Percentiles rank a stretch among this genome's conserved stretches.
Evolutionary conservation across 2,888 invertebrate genomes (phyloP).

Genomic region (Pycnomerus fuliginosus): DNA sequence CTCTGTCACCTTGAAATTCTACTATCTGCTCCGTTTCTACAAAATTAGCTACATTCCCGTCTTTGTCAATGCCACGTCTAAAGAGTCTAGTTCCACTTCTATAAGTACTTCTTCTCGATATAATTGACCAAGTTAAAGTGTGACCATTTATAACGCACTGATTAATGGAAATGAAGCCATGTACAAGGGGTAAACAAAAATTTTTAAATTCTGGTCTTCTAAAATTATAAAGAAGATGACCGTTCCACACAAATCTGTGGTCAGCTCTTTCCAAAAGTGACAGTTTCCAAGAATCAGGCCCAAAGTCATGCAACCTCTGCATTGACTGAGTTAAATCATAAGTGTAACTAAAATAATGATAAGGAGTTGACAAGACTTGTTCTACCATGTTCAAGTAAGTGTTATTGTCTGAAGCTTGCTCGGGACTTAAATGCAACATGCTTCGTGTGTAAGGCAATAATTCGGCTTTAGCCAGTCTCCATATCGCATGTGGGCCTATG

Average conservation of each 20-base stretch:
- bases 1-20: conserved; percentile 76
- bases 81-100: conserved; percentile 89
- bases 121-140: conserved; percentile 80
- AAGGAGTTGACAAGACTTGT: conserved; percentile 76
- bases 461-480: conserved; percentile 76
- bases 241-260: conserved; percentile 92
- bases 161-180: conserved; percentile 87
- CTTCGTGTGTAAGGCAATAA: conserved; percentile 85
- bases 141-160: conserved; percentile 78
- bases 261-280: conserved; percentile 80
- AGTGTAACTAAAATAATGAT: conserved; percentile 91
- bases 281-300: conserved; percentile 80
- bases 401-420: conserved; percentile 80
- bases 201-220: conserved; percentile 72
- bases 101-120: conserved; percentile 84
- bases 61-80: conserved; percentile 82
- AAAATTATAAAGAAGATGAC: conserved; percentile 73
- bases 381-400: conserved; percentile 85
- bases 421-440: conserved; percentile 77
- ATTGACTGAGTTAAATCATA: conserved; percentile 91
- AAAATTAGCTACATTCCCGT: conserved; percentile 94
- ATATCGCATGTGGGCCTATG: conserved; percentile 77
- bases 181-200: conserved; percentile 86
- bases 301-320: conserved; percentile 82
- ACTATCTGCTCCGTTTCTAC: conserved; percentile 97